phyloP scores from a whole-genome alignment of 2,113 vertebrate genomes.

The Pterocles burchelli region DNA sequence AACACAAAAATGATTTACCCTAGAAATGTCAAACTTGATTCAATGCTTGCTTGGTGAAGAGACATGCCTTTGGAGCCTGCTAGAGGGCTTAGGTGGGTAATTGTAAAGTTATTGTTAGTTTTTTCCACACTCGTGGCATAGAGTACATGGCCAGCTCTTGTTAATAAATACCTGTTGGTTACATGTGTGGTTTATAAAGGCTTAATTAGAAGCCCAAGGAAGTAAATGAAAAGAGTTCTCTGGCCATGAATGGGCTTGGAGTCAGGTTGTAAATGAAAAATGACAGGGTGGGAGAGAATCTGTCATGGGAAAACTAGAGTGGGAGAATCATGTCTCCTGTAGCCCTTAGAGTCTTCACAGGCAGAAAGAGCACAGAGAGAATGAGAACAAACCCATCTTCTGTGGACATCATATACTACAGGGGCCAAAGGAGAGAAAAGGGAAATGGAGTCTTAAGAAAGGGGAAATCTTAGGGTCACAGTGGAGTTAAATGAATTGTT shows the following conservation, averaged over 20 bases:
- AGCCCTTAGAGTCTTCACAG: background rate
- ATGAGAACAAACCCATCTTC: background rate
- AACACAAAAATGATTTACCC: slow-evolving; percentile 62
- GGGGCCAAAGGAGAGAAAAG: background rate
- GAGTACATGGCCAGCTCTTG: background rate
- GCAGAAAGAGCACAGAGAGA: fast-evolving
- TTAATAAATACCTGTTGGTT: slow-evolving; percentile 69
- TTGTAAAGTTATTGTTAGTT: slow-evolving; percentile 67
- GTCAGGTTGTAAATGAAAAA: slow-evolving; percentile 22
- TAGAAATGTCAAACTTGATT: slow-evolving; percentile 70
- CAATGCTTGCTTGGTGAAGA: slow-evolving; percentile 52
- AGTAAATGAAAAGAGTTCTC: slow-evolving; percentile 46
- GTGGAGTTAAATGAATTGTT: background rate
- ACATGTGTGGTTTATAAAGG: slow-evolving; percentile 60
- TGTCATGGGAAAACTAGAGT: background rate
- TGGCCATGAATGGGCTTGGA: background rate
- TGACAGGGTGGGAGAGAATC: slow-evolving; percentile 41
- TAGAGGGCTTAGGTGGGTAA: slow-evolving; percentile 65
- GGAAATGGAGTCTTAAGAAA: background rate
- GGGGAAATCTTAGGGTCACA: background rate
- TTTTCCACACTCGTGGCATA: slow-evolving; percentile 61
- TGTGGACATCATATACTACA: background rate
- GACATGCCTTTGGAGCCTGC: slow-evolving; percentile 44
- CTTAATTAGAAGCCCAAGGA: slow-evolving; percentile 50
- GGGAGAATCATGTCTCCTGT: background rate